Percentiles rank a stretch among this genome's conserved stretches.
phyloP scores from a whole-genome alignment of 2,113 vertebrate genomes.

The Rousettus leschenaultii region DNA sequence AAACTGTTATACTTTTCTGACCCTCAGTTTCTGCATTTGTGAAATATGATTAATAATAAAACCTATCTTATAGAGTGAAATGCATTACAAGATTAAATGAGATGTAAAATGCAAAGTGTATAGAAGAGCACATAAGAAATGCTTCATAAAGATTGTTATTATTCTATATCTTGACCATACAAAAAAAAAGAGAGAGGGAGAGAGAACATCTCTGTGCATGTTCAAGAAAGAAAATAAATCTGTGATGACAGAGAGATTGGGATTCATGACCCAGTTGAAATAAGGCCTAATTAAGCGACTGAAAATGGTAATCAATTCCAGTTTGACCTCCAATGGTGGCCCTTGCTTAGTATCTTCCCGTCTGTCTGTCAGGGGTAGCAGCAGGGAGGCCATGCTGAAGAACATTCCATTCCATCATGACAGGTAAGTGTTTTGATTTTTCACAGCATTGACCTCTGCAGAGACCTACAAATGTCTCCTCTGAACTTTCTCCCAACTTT shows the following conservation, averaged over 20 bases:
- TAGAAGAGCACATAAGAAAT: background rate
- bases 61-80: background rate
- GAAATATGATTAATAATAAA: background rate
- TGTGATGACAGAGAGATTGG: background rate
- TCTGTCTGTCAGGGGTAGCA: background rate
- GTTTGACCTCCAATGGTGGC: background rate
- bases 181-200: background rate
- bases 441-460: background rate
- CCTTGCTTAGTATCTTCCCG: background rate
- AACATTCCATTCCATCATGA: background rate
- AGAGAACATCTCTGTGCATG: background rate
- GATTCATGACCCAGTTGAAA: background rate
- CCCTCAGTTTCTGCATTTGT: background rate
- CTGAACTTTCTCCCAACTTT: constrained; percentile 1
- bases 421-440: constrained; percentile 23
- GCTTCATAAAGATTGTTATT: background rate
- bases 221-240: background rate
- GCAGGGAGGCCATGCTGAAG: background rate
- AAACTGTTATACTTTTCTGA: background rate
- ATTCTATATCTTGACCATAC: background rate
- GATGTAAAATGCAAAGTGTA: background rate
- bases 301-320: constrained; percentile 37
- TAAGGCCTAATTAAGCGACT: constrained; percentile 9
- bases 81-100: background rate
- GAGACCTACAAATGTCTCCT: constrained; percentile 16